Conservation (phyloP, 2,113 vertebrate species). For the Lucifuga dentata region DNA sequence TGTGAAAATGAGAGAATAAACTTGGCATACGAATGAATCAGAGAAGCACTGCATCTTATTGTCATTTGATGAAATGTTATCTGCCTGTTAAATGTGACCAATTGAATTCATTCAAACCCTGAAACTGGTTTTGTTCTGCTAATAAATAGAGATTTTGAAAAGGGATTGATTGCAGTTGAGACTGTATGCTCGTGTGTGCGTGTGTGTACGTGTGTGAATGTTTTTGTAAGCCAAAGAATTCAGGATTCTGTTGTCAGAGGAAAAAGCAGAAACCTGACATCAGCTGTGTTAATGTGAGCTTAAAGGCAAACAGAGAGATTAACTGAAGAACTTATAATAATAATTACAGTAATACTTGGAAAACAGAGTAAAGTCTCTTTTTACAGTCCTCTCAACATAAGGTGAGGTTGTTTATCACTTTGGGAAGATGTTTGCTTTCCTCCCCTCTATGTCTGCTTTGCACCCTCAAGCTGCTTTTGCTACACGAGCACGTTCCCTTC, state of each 20-base stretch:
- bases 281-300: conserved; percentile 64
- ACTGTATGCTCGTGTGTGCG: background rate
- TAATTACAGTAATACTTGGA: conserved; percentile 63
- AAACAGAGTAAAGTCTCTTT: conserved; percentile 68
- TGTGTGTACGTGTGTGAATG: background rate
- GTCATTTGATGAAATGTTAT: conserved; percentile 46
- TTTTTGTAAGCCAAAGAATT: conserved; percentile 4
- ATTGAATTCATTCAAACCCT: conserved; percentile 11
- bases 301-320: conserved; percentile 67
- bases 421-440: conserved; percentile 68
- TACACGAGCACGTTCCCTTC: conserved; percentile 70
- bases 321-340: conserved; percentile 66
- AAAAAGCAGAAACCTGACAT: conserved; percentile 64
- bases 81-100: conserved; percentile 17
- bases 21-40: conserved; percentile 26
- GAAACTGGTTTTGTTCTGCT: conserved; percentile 37
- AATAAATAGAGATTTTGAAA: conserved; percentile 34
- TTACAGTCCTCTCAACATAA: conserved; percentile 55
- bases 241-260: conserved; percentile 45
- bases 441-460: conserved; percentile 62
- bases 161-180: conserved; percentile 21
- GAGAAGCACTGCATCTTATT: conserved; percentile 20
- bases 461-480: conserved; percentile 74
- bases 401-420: conserved; percentile 72
- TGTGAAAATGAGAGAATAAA: conserved; percentile 32